These are phyloP conservation scores for Agapornis roseicollis DNA, from an alignment of 2,113 vertebrate species.

Conservation along the genomic window DNA sequence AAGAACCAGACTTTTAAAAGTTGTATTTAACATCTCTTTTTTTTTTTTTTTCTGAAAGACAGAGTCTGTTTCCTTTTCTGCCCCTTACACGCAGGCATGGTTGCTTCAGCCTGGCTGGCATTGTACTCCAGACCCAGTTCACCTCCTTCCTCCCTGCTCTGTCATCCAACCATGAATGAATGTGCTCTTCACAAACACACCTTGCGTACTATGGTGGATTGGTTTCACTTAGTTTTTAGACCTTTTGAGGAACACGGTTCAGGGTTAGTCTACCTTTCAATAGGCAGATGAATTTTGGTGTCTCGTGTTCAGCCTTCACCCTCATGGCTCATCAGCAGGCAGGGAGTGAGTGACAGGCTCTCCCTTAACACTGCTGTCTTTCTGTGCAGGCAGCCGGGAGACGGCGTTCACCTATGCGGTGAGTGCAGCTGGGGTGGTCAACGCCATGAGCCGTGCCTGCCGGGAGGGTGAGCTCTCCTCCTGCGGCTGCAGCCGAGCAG, in stretches of 20 bases:
- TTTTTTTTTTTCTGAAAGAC: neutral
- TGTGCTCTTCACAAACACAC: neutral
- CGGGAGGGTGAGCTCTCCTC: slow-evolving; percentile 95
- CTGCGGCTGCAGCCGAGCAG: slow-evolving; percentile 93
- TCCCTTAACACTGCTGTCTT: neutral
- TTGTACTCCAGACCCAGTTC: neutral
- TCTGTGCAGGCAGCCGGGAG: slow-evolving; percentile 88
- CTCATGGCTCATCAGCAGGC: accelerated
- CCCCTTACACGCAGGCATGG: neutral
- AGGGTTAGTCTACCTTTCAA: neutral
- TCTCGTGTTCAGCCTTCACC: neutral
- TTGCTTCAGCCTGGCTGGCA: neutral
- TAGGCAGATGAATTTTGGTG: accelerated
- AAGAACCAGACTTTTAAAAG: slow-evolving; percentile 16
- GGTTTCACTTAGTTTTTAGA: accelerated
- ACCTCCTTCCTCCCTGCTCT: neutral
- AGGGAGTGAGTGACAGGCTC: accelerated
- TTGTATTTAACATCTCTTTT: slow-evolving; percentile 29
- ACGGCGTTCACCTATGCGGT: slow-evolving; percentile 96
- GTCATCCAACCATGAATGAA: neutral
- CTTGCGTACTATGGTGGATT: neutral
- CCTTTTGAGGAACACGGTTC: neutral
- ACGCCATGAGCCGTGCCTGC: slow-evolving; percentile 95
- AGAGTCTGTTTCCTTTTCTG: neutral
- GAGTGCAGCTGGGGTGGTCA: slow-evolving; percentile 94